Evolutionary conservation across 2,888 invertebrate genomes (phyloP).

Genomic region (Drosophila falleni): DNA sequence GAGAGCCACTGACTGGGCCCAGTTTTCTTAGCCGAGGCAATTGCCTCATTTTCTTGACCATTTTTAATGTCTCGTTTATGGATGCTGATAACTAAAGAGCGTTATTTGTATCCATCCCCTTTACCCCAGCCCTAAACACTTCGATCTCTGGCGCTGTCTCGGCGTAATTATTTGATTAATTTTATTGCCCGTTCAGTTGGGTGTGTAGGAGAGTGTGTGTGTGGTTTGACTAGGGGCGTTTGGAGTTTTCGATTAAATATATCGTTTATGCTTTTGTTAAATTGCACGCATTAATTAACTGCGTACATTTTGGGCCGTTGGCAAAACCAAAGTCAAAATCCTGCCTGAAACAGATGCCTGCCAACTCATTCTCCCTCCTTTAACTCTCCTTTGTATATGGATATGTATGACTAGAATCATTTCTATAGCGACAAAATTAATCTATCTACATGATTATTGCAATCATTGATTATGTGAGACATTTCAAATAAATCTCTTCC

Average conservation of each 20-base stretch:
- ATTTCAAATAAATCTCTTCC: conserved; percentile 52
- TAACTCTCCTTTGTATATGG: not conserved
- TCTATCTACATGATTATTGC: conserved; percentile 59
- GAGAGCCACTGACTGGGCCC: conserved; percentile 34
- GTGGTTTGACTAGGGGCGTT: conserved; percentile 22
- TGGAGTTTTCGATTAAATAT: conserved; percentile 62
- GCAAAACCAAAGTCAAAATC: conserved; percentile 39
- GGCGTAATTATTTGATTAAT: conserved; percentile 79
- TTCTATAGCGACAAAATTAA: conserved; percentile 61
- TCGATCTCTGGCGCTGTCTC: conserved; percentile 31
- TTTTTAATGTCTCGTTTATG: conserved; percentile 75
- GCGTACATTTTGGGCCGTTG: conserved; percentile 16
- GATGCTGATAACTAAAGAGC: conserved; percentile 70
- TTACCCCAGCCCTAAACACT: not conserved
- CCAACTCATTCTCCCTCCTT: not conserved
- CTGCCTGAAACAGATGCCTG: conserved; percentile 38
- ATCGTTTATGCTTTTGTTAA: conserved; percentile 80
- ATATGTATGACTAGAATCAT: conserved; percentile 48
- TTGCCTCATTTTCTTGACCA: conserved; percentile 63
- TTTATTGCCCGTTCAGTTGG: conserved; percentile 67
- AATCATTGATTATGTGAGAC: conserved; percentile 59
- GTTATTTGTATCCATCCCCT: conserved; percentile 19
- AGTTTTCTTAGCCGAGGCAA: conserved; percentile 38
- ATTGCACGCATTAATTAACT: conserved; percentile 79
- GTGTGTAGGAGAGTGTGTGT: conserved; percentile 12